Evolutionary conservation across 2,888 invertebrate genomes (phyloP), one percentile per base, ranked within the genome.

Genomic region (Drosophila birchii): DNA sequence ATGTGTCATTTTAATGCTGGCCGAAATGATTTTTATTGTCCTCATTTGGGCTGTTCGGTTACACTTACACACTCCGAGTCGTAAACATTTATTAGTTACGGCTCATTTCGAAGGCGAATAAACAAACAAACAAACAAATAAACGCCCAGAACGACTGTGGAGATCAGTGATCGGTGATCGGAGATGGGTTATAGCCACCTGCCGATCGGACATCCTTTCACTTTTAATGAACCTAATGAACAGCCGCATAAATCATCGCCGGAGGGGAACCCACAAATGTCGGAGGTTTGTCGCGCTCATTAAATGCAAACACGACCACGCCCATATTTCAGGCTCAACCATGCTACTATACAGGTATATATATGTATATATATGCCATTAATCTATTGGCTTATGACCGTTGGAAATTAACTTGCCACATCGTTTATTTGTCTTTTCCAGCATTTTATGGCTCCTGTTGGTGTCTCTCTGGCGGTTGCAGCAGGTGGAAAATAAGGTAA

Each of bases 31-130:
- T 88, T 75, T 88, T 78, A 84, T 81, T 70, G 73, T 66, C 58
- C 64, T 61, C 79, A 78, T 75, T 81, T 68, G 62, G 74, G 39
- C 45, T 63, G 57, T 62, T 56, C 36, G 58, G 71, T 61, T 75
- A 41, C 66, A 72, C 61, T 56, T 70, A 54, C 55, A 53, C 54
- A 53, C 36, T 36, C 26, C 18, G 69, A 75, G 82, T 80, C 78
- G 69, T 86, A 87, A 86, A 89, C 79, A 88, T 85, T 89, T 85
- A 89, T 86, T 82, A 79, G 86, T 88, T 82, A 86, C 86, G 86
- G 79, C 88, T 84, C 84, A 83, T 88, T 86, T 76, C 41, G 51
- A 66, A 70, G 72, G 67, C 54, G 20, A 41, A 60, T 38, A 75
- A 70, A 71, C 69, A 81, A 80, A 73, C 70, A 79, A 81, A 79